Conservation (phyloP, 2,797 vertebrate genomes). For the Enteromius treurensis region DNA sequence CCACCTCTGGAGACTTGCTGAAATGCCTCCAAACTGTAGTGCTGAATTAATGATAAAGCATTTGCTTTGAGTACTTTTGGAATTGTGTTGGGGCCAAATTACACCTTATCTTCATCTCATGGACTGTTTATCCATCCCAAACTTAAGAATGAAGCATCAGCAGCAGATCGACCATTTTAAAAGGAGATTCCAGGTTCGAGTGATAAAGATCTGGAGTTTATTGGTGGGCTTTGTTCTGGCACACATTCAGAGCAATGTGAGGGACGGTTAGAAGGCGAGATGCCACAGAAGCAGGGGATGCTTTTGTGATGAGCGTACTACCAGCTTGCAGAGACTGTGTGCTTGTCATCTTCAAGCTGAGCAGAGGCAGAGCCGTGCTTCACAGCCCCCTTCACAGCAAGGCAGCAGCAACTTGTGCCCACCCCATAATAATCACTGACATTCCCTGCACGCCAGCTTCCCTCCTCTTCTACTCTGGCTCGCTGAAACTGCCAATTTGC, state of each 20-base stretch:
- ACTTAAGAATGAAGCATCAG: not conserved
- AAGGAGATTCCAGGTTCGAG: not conserved
- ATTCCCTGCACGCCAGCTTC: conserved; percentile 67
- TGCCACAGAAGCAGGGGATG: conserved; percentile 49
- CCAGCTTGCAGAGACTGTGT: conserved; percentile 58
- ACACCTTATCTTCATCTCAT: not conserved
- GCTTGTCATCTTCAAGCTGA: conserved; percentile 72
- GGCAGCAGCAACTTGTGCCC: conserved; percentile 51
- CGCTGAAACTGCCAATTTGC: conserved; percentile 75
- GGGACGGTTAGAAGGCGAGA: conserved; percentile 50
- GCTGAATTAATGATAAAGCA: conserved; percentile 74
- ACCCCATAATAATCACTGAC: conserved; percentile 76
- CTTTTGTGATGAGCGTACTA: conserved; percentile 25
- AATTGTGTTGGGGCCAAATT: not conserved
- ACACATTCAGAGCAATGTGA: conserved; percentile 56
- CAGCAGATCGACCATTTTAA: not conserved
- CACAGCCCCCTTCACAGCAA: conserved; percentile 46
- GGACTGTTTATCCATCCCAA: not conserved
- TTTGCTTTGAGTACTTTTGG: conserved; percentile 58
- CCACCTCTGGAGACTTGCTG: conserved; percentile 67
- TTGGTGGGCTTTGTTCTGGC: conserved; percentile 61
- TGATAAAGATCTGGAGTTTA: conserved; percentile 29
- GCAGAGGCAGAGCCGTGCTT: conserved; percentile 57
- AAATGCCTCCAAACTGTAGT: conserved; percentile 67
- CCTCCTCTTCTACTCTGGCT: conserved; percentile 49